phyloP scores from a whole-genome alignment of 2,888 invertebrate genomes.

The Stegana nigrithorax region DNA sequence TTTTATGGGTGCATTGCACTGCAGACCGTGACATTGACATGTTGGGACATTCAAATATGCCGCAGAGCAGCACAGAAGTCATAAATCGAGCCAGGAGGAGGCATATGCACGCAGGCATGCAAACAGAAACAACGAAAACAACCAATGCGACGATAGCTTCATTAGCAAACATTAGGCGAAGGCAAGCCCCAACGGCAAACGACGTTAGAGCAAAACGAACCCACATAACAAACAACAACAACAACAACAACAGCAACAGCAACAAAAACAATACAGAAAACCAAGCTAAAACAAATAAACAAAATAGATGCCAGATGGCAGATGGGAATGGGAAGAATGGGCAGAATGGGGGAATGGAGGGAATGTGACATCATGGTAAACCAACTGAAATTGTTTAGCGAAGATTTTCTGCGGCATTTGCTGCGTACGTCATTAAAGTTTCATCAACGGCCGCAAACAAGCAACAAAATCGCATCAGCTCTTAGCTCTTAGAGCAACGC shows the following conservation, averaged over 20 bases:
- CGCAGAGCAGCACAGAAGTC: neutral
- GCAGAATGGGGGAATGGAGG: slow-evolving; percentile 40
- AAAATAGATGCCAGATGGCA: slow-evolving; percentile 23
- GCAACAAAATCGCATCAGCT: neutral
- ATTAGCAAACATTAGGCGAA: slow-evolving; percentile 47
- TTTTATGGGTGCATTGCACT: slow-evolving; percentile 8
- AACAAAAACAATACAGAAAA: slow-evolving; percentile 31
- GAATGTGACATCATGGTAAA: neutral
- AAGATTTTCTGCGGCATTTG: slow-evolving; percentile 31
- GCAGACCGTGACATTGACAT: slow-evolving; percentile 53
- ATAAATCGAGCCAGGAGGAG: no score
- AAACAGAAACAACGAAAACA: slow-evolving; percentile 21
- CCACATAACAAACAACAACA: neutral
- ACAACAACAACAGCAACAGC: slow-evolving; percentile 15
- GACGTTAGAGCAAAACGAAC: neutral
- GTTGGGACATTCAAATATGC: slow-evolving; percentile 26
- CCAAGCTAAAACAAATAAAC: slow-evolving; percentile 32
- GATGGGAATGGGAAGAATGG: no score
- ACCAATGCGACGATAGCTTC: slow-evolving; percentile 40
- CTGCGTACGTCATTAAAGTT: slow-evolving; percentile 64
- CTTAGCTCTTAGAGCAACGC: no score
- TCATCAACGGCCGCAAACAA: slow-evolving; percentile 50
- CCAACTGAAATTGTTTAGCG: slow-evolving; percentile 36
- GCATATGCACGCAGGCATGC: slow-evolving; percentile 15
- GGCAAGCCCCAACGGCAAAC: slow-evolving; percentile 23